phyloP scores from a whole-genome alignment of 2,113 vertebrate species.

The Lagopus leucura region DNA sequence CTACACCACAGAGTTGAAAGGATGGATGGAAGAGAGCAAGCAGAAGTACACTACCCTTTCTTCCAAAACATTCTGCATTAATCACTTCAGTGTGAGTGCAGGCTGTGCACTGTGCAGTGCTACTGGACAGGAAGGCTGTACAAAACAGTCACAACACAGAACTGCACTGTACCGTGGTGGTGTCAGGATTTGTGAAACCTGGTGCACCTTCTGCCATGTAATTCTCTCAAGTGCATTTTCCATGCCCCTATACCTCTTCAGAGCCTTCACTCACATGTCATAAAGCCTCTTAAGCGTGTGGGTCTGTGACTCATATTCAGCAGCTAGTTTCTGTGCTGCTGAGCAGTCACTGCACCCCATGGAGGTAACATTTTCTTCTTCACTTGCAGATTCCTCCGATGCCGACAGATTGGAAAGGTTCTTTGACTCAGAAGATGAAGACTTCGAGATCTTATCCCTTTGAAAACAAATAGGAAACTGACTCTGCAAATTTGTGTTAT shows the following conservation, averaged over 20 bases:
- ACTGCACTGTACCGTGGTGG: background rate
- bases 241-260: background rate
- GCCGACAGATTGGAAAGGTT: slow-evolving; percentile 93
- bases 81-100: background rate
- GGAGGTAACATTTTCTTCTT: background rate
- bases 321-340: background rate
- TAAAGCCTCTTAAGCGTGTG: fast-evolving
- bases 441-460: slow-evolving; percentile 97
- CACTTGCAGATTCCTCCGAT: slow-evolving; percentile 90
- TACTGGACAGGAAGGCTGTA: background rate
- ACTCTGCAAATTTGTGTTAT: slow-evolving; percentile 62
- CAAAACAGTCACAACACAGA: background rate
- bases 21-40: background rate
- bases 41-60: background rate
- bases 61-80: background rate
- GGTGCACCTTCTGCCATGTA: fast-evolving
- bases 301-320: background rate
- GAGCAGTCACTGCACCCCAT: background rate
- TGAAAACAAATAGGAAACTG: slow-evolving; percentile 77
- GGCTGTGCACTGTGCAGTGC: background rate
- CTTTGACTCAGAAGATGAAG: slow-evolving; percentile 98
- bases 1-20: background rate
- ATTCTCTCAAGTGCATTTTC: background rate
- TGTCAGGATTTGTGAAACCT: background rate
- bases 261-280: background rate